Evolutionary conservation across 2,797 vertebrate genomes (phyloP).

Genomic region (Alfaro cultratus): DNA sequence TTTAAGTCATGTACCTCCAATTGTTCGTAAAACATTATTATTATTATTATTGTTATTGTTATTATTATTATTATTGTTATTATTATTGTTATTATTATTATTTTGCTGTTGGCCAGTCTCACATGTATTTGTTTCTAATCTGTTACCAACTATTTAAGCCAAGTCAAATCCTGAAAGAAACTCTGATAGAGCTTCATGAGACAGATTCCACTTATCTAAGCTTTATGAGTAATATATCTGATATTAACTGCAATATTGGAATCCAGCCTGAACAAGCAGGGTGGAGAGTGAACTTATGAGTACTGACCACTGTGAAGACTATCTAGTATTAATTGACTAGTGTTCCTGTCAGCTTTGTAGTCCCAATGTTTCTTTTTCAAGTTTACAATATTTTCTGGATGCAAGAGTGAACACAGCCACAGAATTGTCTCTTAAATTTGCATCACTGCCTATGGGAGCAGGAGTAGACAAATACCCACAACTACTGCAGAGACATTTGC

Average conservation of each 20-base stretch:
- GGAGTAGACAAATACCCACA: constrained; percentile 1
- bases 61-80: neutral
- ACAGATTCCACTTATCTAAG: neutral
- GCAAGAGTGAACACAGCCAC: neutral
- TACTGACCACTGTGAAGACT: neutral
- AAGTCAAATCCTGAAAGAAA: neutral
- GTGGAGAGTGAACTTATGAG: neutral
- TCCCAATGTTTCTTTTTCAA: neutral
- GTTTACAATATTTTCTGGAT: neutral
- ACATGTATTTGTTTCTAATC: neutral
- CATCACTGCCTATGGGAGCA: constrained; percentile 4
- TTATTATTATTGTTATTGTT: neutral
- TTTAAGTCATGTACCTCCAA: neutral
- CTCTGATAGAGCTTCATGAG: neutral
- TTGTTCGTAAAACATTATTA: neutral
- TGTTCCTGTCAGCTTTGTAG: neutral
- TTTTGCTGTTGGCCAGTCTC: neutral
- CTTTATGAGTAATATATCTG: neutral
- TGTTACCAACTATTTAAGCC: neutral
- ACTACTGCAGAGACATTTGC: constrained; percentile 9
- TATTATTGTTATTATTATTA: no score
- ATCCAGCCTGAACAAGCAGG: neutral
- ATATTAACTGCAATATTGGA: neutral
- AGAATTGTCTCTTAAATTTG: constrained; percentile 4
- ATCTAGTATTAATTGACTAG: constrained; percentile 11